phyloP scores from a whole-genome alignment of 2,113 vertebrate species.

The Mustelus asterias region DNA sequence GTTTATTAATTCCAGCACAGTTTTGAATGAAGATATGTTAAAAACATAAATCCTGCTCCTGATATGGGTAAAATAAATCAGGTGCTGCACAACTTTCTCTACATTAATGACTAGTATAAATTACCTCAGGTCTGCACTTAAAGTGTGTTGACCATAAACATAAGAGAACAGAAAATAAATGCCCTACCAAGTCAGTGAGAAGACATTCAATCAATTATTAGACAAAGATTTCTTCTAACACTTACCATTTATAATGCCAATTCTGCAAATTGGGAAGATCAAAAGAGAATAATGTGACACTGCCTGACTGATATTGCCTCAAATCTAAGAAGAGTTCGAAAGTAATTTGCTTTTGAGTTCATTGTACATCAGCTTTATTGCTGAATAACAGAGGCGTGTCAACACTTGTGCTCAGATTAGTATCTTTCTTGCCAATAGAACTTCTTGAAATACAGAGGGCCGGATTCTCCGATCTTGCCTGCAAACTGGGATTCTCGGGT shows the following conservation, averaged over 20 bases:
- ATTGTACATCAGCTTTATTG: no score
- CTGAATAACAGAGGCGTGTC: no score
- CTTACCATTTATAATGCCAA: not conserved
- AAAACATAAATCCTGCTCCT: not conserved
- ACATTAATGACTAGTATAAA: not conserved
- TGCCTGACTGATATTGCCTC: not conserved
- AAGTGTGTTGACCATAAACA: not conserved
- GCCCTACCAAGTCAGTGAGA: not conserved
- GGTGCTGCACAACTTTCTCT: not conserved
- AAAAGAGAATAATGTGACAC: not conserved
- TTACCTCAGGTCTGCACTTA: not conserved
- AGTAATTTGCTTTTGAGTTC: not conserved
- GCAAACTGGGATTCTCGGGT: no score
- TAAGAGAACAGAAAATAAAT: not conserved
- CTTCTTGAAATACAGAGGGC: no score
- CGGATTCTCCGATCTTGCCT: no score
- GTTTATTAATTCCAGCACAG: not conserved
- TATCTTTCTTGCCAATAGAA: no score
- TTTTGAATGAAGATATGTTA: not conserved
- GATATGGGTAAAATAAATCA: not conserved
- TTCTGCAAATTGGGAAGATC: not conserved
- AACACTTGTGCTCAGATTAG: no score
- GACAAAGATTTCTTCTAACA: not conserved
- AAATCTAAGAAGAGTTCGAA: not conserved
- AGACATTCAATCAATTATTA: not conserved